A percentile compares a stretch with the other conserved stretches of the same genome.
These are phyloP conservation scores for Argyrosomus japonicus DNA, from an alignment of 2,113 vertebrate species.

Conservation along the genomic window DNA sequence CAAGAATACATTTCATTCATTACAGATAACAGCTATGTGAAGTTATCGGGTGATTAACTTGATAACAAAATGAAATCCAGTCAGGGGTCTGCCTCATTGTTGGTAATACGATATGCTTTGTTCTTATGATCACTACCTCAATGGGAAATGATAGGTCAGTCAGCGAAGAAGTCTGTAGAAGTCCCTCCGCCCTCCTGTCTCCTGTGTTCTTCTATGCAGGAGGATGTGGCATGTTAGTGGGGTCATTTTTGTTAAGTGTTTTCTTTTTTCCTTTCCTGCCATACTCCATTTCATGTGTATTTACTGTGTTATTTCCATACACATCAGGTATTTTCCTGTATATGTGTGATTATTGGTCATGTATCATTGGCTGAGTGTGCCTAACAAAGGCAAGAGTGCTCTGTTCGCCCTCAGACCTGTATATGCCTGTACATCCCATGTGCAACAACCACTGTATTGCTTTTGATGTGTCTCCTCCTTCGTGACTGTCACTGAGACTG, in stretches of 20 bases:
- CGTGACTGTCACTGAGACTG: constrained; percentile 73
- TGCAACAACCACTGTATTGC: constrained; percentile 79
- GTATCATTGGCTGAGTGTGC: constrained; percentile 81
- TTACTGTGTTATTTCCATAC: constrained; percentile 76
- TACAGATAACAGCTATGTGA: constrained; percentile 76
- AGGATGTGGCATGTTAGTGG: constrained; percentile 79
- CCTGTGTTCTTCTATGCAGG: constrained; percentile 61
- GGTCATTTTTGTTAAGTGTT: constrained; percentile 70
- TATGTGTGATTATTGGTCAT: constrained; percentile 80
- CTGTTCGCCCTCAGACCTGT: constrained; percentile 69
- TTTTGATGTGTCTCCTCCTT: constrained; percentile 80
- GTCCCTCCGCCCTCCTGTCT: constrained; percentile 61
- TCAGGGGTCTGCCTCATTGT: constrained; percentile 61
- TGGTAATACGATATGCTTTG: constrained; percentile 54
- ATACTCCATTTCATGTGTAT: constrained; percentile 80
- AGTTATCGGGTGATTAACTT: constrained; percentile 74
- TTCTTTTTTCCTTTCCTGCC: constrained; percentile 63
- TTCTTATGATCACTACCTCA: constrained; percentile 60
- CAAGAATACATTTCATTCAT: constrained; percentile 70
- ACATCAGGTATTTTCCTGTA: constrained; percentile 80
- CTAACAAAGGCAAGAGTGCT: constrained; percentile 69
- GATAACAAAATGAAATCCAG: constrained; percentile 87
- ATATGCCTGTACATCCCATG: constrained; percentile 78
- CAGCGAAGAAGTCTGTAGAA: constrained; percentile 44
- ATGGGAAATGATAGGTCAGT: constrained; percentile 57